phyloP scores from a whole-genome alignment of 2,797 vertebrate genomes.

The Phataginus tricuspis region DNA sequence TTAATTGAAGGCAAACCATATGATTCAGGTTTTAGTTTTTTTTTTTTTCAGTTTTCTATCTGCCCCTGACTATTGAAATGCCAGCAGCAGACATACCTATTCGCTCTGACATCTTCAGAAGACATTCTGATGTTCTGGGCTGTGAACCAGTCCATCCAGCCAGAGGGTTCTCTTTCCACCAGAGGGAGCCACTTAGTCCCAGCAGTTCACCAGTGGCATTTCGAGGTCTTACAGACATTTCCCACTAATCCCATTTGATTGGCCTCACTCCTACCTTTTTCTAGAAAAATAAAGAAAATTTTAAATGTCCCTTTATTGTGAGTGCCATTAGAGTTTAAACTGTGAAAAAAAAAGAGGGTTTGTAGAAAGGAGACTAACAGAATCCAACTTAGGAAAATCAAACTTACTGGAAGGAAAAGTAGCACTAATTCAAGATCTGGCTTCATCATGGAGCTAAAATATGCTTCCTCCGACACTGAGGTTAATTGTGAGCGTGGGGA shows the following conservation, averaged over 20 bases:
- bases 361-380: not conserved
- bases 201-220: not conserved
- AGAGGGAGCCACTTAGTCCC: conserved; percentile 69
- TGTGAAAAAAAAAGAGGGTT: not conserved
- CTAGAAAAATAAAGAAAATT: not conserved
- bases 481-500: not conserved
- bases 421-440: not conserved
- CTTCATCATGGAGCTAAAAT: not conserved
- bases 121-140: not conserved
- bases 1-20: conserved; percentile 53
- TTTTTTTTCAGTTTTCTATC: not conserved
- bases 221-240: not conserved
- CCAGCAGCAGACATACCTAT: not conserved
- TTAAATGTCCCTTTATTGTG: not conserved
- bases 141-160: not conserved
- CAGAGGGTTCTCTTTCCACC: conserved; percentile 46
- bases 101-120: not conserved
- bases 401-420: conserved; percentile 27
- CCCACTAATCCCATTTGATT: not conserved
- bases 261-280: not conserved
- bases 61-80: not conserved
- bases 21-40: not conserved
- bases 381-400: not conserved
- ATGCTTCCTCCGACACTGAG: accelerated
- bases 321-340: not conserved